Evolutionary conservation across 2,113 vertebrate genomes (phyloP).

Genomic region (Cynopterus brachyotis): DNA sequence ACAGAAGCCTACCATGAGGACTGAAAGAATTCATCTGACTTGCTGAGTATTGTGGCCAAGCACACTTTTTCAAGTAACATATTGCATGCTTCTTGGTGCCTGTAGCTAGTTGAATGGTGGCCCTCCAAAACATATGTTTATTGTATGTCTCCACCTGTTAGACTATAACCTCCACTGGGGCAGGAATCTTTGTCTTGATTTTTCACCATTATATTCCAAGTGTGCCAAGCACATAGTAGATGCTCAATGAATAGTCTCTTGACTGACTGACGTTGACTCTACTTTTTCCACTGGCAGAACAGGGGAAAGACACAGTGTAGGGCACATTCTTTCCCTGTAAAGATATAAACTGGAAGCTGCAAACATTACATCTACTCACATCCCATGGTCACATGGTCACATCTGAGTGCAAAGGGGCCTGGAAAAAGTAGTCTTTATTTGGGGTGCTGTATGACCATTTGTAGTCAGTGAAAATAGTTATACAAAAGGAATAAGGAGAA

Average conservation of each 20-base stretch:
- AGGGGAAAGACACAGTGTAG: not conserved
- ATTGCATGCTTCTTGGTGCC: not conserved
- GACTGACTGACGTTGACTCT: not conserved
- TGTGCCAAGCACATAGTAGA: not conserved
- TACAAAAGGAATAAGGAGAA: not conserved
- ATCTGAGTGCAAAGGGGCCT: not conserved
- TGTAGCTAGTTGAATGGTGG: not conserved
- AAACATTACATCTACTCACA: not conserved
- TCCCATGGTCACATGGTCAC: not conserved
- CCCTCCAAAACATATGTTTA: not conserved
- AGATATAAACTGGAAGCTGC: not conserved
- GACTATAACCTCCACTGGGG: not conserved
- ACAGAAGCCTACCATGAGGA: not conserved
- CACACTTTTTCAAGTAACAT: not conserved
- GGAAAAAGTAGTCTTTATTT: not conserved
- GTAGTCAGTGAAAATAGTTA: not conserved
- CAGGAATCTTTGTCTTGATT: not conserved
- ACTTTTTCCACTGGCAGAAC: not conserved
- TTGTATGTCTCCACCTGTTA: not conserved
- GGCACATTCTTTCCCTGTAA: not conserved
- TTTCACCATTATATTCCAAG: not conserved
- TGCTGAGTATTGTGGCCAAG: not conserved
- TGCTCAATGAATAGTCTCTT: not conserved
- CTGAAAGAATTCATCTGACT: not conserved
- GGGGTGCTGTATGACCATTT: not conserved